Evolutionary conservation across 2,797 vertebrate genomes (phyloP).

Genomic region (Enteromius radiatus): DNA sequence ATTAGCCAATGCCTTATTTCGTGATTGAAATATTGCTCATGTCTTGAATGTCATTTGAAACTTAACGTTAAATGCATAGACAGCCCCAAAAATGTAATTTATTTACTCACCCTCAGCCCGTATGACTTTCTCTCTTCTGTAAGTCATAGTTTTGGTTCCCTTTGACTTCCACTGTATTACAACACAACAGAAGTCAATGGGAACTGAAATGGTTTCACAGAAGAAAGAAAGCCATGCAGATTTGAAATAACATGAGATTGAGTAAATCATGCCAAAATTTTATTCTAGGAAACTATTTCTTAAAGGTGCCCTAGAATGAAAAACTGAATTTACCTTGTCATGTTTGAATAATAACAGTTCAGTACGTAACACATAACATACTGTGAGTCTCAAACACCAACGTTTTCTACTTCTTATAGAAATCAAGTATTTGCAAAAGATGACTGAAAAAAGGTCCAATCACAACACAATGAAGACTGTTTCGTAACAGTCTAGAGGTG

Average conservation of each 20-base stretch:
- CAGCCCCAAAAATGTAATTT: background rate
- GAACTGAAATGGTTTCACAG: background rate
- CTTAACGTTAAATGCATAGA: background rate
- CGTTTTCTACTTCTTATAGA: background rate
- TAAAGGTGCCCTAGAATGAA: too few species aligned
- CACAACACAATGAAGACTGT: background rate
- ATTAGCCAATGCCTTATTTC: background rate
- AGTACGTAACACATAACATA: background rate
- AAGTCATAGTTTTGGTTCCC: background rate
- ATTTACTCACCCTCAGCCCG: background rate
- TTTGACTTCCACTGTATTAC: background rate
- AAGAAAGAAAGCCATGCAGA: background rate
- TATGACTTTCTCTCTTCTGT: background rate
- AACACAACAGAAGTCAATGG: background rate
- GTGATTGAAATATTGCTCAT: background rate
- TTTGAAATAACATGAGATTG: too few species aligned
- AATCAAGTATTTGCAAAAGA: background rate
- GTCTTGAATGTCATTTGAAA: background rate
- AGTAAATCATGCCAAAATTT: too few species aligned
- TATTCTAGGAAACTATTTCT: too few species aligned
- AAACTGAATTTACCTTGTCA: too few species aligned
- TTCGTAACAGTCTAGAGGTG: background rate
- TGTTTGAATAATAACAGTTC: too few species aligned
- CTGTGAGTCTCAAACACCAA: background rate
- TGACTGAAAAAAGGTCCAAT: background rate